Evolutionary conservation across 2,797 vertebrate species (phyloP).

Genomic region (Protosalanx chinensis): DNA sequence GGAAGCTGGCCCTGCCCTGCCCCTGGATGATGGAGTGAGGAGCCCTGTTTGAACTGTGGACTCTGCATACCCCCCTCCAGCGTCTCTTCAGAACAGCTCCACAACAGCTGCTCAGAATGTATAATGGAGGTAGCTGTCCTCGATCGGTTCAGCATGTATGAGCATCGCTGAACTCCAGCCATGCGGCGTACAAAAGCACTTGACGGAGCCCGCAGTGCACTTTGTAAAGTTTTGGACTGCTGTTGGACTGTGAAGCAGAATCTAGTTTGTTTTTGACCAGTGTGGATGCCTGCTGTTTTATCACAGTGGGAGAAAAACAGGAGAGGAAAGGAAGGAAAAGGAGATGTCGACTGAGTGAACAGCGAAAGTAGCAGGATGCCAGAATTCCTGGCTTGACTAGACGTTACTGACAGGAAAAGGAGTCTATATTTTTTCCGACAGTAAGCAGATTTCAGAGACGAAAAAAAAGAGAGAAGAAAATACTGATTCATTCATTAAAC

Average conservation of each 20-base stretch:
- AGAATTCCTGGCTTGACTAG: constrained; percentile 21
- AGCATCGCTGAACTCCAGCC: constrained; percentile 45
- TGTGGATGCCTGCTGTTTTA: constrained; percentile 18
- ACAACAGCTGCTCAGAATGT: constrained; percentile 66
- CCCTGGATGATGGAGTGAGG: constrained; percentile 52
- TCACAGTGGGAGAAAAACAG: constrained; percentile 7
- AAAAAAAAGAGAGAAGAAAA: background rate
- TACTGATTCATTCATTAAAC: background rate
- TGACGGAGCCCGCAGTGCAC: background rate
- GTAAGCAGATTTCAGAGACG: background rate
- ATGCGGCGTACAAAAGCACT: constrained; percentile 1
- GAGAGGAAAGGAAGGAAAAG: background rate
- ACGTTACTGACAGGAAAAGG: constrained; percentile 12
- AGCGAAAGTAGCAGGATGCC: constrained; percentile 1
- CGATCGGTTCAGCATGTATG: constrained; percentile 32
- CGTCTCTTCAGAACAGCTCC: constrained; percentile 64
- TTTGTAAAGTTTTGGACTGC: constrained; percentile 21
- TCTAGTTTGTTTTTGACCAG: constrained; percentile 38
- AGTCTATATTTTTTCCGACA: constrained; percentile 7
- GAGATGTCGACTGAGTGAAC: constrained; percentile 13
- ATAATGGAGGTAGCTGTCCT: constrained; percentile 55
- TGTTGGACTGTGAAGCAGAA: constrained; percentile 19
- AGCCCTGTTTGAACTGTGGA: constrained; percentile 60
- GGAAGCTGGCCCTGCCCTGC: constrained; percentile 18
- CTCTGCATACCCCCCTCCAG: constrained; percentile 39